Evolutionary conservation across 2,797 vertebrate genomes (phyloP), one percentile per base, ranked within the genome.

Genomic region (Tiaroga cobitis): DNA sequence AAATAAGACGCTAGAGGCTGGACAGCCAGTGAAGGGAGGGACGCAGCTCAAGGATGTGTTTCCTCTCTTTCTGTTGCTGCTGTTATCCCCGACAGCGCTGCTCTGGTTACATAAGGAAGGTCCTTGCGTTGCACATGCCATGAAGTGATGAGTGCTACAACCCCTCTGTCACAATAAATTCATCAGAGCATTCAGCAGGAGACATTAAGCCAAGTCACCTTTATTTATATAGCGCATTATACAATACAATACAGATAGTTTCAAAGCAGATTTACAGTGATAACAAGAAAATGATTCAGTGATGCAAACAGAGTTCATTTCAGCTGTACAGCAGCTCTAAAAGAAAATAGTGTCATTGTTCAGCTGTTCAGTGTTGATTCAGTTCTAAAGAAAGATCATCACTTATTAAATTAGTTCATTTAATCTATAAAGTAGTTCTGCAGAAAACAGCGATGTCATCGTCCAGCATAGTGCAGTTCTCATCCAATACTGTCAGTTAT

Each of bases 51-150:
- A 86, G 80, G 86, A 86, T 59, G 46, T 73, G 7, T 65, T 78
- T 15, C 74, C 69, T 34, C 61, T 72, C 75, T 77, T 72, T 59
- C 70, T 32, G 59, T 67, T 77, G 80, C 82, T 75, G 69, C 63
- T 87, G 49, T 87, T 84, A 86, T 39, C 90, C 80, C 81, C 90
- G 91, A 87, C 91, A 92, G 90, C 89, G 75, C 85, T 90, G 80
- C 70, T 85, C 32, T 32, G 51, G 75, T 94, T 94, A 93, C 90
- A 89, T 95, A 94, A 95, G 92, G 91, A 94, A 93, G 93, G 91
- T 89, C 89, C 85, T 92, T 91, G 90, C 93, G 84, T 82, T 86
- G 84, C 90, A 90, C 90, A 88, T 89, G 85, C 86, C 90, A 91
- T 92, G 87, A 90, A 91, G 86, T 87, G 89, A 84, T 88, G 90